Evolutionary conservation across 1,140 invertebrate genomes (phyloP), one percentile per base, ranked within the genome.

Genomic region (Frieseomelitta varia): DNA sequence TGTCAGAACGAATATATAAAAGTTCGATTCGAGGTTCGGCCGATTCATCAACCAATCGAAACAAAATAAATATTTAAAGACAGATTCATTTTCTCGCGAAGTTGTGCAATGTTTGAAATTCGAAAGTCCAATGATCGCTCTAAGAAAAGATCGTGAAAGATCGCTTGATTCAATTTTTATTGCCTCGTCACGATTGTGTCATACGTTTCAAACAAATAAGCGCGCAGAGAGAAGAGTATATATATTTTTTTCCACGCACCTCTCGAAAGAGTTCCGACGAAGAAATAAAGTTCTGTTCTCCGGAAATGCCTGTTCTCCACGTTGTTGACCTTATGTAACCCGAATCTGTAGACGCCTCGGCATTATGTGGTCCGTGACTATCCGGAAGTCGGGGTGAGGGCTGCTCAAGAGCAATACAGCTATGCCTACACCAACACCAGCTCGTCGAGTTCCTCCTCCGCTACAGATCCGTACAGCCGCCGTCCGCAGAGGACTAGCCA

Each of bases 351-450:
- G 97, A 98, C 96, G 95, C 97, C 97, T 93, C 96, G 97, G 88
- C 97, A 97, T 96, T 97, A 98, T 95, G 96, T 97, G 94, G 97
- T 97, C 92, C 96, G 96, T 94, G 97, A 97, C 95, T 96, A 96
- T 92, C 97, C 97, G 85, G 96, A 96, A 89, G 93, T 95, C 88
- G 96, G 96, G 88, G 95, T 97, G 88, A 96, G 96, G 94, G 96
- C 96, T 77, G 95, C 95, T 86, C 97, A 97, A 94, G 95, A 97
- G 94, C 96, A 97, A 95, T 98, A 97, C 96, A 97, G 97, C 90
- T 98, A 97, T 96, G 97, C 97, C 88, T 97, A 97, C 95, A 95
- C 95, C 93, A 97, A 96, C 93, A 92, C 92, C 86, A 94, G 93
- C 90, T 95, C 94, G 86, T 94, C 94, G 90, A 95, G 92, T 88